Evolutionary conservation across 2,888 invertebrate genomes (phyloP).

Genomic region (Drosophila subsilvestris): DNA sequence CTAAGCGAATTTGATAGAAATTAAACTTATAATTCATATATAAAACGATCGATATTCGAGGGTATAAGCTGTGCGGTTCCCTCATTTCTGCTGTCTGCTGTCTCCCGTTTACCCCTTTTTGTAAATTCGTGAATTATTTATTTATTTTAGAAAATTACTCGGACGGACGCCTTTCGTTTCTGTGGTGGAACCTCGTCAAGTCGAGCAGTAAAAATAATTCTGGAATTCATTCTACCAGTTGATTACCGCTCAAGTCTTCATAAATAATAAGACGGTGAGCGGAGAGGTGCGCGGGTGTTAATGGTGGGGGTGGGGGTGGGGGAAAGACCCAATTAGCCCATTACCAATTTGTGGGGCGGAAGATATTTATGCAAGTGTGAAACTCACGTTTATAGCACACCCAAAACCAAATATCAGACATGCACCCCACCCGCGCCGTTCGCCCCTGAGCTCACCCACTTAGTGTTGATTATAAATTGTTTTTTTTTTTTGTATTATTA

Average conservation of each 20-base stretch:
- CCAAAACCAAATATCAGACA: background rate
- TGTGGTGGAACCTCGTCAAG: conserved; percentile 52
- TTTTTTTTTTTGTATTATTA: conserved; percentile 20
- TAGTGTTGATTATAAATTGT: conserved; percentile 58
- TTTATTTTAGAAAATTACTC: conserved; percentile 14
- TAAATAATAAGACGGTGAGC: conserved; percentile 44
- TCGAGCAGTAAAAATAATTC: conserved; percentile 32
- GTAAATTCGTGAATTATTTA: conserved; percentile 2
- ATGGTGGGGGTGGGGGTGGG: too few relatives aligned
- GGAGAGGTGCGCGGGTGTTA: background rate
- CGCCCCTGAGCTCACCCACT: conserved; percentile 32
- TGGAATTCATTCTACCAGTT: conserved; percentile 41
- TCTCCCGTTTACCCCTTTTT: too few relatives aligned
- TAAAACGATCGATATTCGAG: background rate
- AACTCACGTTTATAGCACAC: background rate
- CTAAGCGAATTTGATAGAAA: too few relatives aligned
- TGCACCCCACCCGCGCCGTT: conserved; percentile 37
- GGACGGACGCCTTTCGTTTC: background rate
- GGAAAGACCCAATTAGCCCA: conserved; percentile 65
- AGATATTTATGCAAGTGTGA: conserved; percentile 51
- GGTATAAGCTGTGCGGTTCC: background rate
- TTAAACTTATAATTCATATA: too few relatives aligned
- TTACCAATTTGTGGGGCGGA: conserved; percentile 65
- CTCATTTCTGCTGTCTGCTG: background rate
- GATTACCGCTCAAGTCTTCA: conserved; percentile 32